phyloP scores from a whole-genome alignment of 2,113 vertebrate species.

The Microcebus murinus region DNA sequence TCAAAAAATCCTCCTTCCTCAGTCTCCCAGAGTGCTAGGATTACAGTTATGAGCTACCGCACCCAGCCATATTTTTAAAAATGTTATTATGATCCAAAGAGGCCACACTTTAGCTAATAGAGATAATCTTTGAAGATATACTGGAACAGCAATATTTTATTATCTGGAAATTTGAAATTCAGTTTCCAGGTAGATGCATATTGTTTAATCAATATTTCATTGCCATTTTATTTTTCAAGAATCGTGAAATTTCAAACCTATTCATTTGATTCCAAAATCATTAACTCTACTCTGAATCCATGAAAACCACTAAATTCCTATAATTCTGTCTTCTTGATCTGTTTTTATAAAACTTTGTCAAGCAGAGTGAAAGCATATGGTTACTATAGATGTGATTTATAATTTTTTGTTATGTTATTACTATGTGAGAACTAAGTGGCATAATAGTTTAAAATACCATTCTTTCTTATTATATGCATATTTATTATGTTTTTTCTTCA shows the following conservation, averaged over 20 bases:
- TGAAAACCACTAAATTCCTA: constrained; percentile 18
- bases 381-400: neutral
- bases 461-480: neutral
- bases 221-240: constrained; percentile 42
- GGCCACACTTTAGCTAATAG: neutral
- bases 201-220: constrained; percentile 42
- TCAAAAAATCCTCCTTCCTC: too few species aligned
- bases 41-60: too few species aligned
- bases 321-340: constrained; percentile 17
- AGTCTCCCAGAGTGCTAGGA: too few species aligned
- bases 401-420: neutral
- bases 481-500: neutral
- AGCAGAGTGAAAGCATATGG: neutral
- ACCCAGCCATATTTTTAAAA: neutral
- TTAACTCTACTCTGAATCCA: constrained; percentile 43
- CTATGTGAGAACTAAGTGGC: neutral
- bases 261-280: constrained; percentile 48
- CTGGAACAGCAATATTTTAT: constrained; percentile 13
- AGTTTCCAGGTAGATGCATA: constrained; percentile 14
- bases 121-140: constrained; percentile 44
- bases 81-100: neutral
- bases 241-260: constrained; percentile 55
- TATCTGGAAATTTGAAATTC: constrained; percentile 33
- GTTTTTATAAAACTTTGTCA: constrained; percentile 35
- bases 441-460: neutral